Conservation (phyloP, 1,140 invertebrate genomes). For the Lepidostoma basale region DNA sequence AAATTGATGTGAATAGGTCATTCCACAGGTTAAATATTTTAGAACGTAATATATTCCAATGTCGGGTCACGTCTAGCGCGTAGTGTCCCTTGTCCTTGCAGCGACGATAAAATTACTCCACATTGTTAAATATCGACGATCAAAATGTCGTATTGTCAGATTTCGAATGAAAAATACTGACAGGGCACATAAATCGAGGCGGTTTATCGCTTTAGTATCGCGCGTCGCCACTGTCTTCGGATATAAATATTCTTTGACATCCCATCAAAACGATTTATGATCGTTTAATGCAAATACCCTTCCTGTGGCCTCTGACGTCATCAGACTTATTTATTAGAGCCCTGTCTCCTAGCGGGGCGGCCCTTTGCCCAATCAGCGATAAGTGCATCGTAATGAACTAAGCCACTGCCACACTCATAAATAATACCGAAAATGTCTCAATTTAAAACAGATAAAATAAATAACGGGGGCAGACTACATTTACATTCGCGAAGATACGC, state of each 20-base stretch:
- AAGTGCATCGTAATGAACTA: conserved; percentile 5
- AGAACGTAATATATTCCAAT: no score
- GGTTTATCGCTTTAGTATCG: conserved; percentile 1
- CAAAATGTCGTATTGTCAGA: background rate
- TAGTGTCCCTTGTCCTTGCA: no score
- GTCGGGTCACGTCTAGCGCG: no score
- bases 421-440: conserved; percentile 6
- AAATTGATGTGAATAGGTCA: no score
- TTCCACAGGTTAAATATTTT: no score
- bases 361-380: conserved; percentile 15
- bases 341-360: conserved; percentile 1
- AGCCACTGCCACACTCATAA: conserved; percentile 11
- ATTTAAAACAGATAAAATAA: conserved; percentile 5
- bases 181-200: background rate
- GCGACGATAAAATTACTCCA: no score
- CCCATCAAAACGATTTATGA: conserved; percentile 26
- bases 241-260: conserved; percentile 15
- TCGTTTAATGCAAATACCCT: conserved; percentile 31
- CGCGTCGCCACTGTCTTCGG: conserved; percentile 8
- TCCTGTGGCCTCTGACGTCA: conserved; percentile 12
- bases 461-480: background rate
- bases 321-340: conserved; percentile 26
- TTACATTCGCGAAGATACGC: background rate
- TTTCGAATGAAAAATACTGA: background rate
- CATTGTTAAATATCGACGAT: background rate